Evolutionary conservation across 2,797 vertebrate genomes (phyloP), one percentile per base, ranked within the genome.

Genomic region (Darevskia nairensis): DNA sequence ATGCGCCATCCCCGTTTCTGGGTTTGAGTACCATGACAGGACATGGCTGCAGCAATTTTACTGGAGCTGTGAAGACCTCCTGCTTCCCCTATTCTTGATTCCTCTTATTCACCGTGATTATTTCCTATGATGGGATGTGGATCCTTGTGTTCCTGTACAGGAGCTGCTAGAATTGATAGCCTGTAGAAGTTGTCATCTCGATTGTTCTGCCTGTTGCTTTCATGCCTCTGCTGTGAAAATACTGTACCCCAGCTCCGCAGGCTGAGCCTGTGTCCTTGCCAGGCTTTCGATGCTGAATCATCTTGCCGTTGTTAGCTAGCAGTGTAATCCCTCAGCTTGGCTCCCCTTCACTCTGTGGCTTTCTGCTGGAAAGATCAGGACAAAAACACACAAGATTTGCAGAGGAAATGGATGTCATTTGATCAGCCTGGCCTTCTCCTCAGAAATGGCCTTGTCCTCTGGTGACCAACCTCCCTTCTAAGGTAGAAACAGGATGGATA

Each of bases 361-460:
- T 80, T 72, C 72, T 86, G 25, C 71, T 76, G 41, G 78, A 89
- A 77, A 82, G 78, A 82, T 27, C 41, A 6, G 50, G n/a, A 76
- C 17, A 25, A 23, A 61, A 81, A 76, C 29, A 29, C 11, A 46
- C 17, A 41, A 25, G 23, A 66, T 76, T 76, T 68, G 50, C 80
- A 82, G 25, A 64, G 61, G 72, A 83, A 76, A 69, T 68, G 21
- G 39, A 64, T 68, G 41, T 50, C 80, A 68, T 68, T 76, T 77
- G 72, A 50, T 41, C 55, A 50, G 35, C 21, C 77, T 75, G 39
- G 21, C 71, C n/a, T 6, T 15, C 13, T 55, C 3, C 50, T 15
- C 50, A 55, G 32, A 79, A 29, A 29, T 15, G 15, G 21, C 15
- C 29, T 21, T 83, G 77, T 41, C 39, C 35, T 71, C 69, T 81